Evolutionary conservation across 2,888 invertebrate species (phyloP), one percentile per base, ranked within the genome.

Genomic region (Ligdia adustata): DNA sequence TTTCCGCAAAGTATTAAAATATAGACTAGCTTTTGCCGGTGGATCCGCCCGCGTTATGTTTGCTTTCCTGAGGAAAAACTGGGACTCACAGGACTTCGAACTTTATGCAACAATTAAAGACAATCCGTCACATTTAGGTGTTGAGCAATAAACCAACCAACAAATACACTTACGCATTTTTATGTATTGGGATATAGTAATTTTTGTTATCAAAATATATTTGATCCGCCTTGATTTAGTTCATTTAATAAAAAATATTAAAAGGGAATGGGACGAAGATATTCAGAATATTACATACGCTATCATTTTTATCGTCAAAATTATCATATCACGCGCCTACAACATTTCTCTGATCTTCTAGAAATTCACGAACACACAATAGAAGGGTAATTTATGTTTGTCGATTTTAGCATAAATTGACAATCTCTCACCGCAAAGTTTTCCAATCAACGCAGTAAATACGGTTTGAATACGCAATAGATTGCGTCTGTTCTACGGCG

Each of bases 371-470:
- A 14, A 2, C 2, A 3, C 15, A 24, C 24, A 15, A 35, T 26
- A 1, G 13, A 22, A 7, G 22, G 34, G 20, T 7, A 13, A 33
- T 13, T 33, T 18, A 18, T 18, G 33, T 22, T 33, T 33, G 18
- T 7, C 18, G 11, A 34, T 20, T 34, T 34, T 14, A 22, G 35
- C 24, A 24, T 24, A 35, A 14, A 35, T 35, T 35, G 14, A 14
- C 35, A 35, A 24, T 35, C 35, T 34, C 35, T 34, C 35, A 9
- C 35, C 14, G 11, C 22, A 15, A 35, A 35, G 24, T 35, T 35
- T 26, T 35, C 26, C 35, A 35, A 35, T 35, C 35, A 35, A 13
- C 9, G 4, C 35, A n/a, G 26, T 35, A 26, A 26, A 35, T 15
- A 24, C 9, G 24, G 14, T 24, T 35, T 26, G 24, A 35, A 14